phyloP scores from a whole-genome alignment of 53 echinoderm and acorn worm species.

The Holothuria scabra region DNA sequence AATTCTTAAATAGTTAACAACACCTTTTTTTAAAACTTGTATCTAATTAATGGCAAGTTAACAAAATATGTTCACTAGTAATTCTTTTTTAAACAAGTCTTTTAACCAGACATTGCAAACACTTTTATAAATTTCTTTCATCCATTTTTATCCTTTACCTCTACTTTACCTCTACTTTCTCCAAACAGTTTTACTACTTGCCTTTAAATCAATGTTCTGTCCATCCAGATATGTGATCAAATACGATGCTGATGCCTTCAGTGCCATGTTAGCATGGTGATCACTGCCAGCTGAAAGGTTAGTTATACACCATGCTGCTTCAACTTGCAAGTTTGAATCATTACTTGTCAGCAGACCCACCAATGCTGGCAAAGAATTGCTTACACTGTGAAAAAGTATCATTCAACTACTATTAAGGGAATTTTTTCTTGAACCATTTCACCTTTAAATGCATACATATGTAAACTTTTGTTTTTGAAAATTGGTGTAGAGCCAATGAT shows the following conservation, averaged over 20 bases:
- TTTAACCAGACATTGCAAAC: neutral
- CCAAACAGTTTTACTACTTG: neutral
- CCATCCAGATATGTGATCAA: conserved; percentile 77
- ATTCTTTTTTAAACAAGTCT: too few species aligned
- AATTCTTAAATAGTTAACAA: too few species aligned
- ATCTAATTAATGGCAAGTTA: too few species aligned
- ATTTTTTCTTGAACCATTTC: too few species aligned
- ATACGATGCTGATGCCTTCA: conserved; percentile 77
- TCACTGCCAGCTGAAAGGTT: conserved; percentile 70
- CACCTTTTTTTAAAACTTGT: too few species aligned
- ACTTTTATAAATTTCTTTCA: neutral
- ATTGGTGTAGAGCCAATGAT: too few species aligned
- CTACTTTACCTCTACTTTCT: neutral
- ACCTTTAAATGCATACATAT: too few species aligned
- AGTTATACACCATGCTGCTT: conserved; percentile 78
- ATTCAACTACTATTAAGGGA: too few species aligned
- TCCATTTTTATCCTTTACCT: neutral
- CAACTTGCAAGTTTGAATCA: conserved; percentile 68
- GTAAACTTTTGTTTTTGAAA: too few species aligned
- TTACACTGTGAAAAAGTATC: conserved; percentile 54
- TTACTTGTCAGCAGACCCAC: conserved; percentile 67
- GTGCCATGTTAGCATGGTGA: conserved; percentile 62
- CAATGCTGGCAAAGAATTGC: conserved; percentile 64
- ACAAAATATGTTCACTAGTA: too few species aligned
- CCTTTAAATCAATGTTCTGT: conserved; percentile 74